phyloP scores from a whole-genome alignment of 2,113 vertebrate species.

The Recurvirostra avosetta region DNA sequence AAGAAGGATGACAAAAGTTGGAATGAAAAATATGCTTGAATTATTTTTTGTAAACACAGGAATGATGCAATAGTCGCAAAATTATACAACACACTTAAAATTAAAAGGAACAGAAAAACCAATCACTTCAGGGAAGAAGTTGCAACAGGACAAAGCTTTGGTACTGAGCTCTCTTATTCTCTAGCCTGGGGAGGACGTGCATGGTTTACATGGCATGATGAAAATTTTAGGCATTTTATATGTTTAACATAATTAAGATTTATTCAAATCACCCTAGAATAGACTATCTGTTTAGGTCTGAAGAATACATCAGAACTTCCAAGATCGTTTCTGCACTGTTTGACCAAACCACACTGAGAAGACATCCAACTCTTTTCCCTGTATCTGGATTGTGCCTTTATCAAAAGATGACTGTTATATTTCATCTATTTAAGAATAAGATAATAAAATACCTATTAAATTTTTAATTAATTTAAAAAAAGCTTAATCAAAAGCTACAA shows the following conservation, averaged over 20 bases:
- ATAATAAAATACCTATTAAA: background rate
- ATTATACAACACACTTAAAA: background rate
- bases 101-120: background rate
- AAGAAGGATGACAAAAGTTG: background rate
- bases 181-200: background rate
- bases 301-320: background rate
- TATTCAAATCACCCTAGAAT: background rate
- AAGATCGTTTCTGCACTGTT: background rate
- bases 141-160: background rate
- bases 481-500: background rate
- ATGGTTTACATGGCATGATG: background rate
- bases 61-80: background rate
- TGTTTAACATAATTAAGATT: background rate
- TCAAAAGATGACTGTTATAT: background rate
- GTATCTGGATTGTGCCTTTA: background rate
- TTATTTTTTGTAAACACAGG: background rate
- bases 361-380: background rate
- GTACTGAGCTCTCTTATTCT: background rate
- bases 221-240: background rate
- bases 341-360: background rate
- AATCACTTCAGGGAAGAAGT: background rate
- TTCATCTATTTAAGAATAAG: background rate
- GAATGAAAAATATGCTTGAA: background rate
- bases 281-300: background rate
- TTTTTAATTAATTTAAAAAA: background rate